These are phyloP conservation scores for Notolabrus celidotus DNA, from an alignment of 2,797 vertebrate genomes.

Conservation along the genomic window DNA sequence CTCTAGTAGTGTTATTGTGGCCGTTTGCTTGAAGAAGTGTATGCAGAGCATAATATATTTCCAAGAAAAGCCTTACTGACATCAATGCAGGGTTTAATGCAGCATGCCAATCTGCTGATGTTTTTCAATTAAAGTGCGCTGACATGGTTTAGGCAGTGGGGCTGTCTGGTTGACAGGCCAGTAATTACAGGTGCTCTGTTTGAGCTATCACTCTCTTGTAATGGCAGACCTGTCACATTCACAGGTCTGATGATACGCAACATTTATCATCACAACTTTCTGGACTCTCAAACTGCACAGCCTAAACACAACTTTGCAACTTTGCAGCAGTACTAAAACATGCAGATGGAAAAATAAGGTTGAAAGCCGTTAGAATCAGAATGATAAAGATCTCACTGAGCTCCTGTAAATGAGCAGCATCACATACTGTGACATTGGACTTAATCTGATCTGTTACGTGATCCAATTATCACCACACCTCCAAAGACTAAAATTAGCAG, in stretches of 20 bases:
- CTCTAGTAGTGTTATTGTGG: constrained; percentile 16
- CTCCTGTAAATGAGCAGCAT: constrained; percentile 1
- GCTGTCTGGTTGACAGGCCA: constrained; percentile 69
- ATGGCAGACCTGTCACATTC: constrained; percentile 75
- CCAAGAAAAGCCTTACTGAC: constrained; percentile 35
- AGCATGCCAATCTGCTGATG: constrained; percentile 63
- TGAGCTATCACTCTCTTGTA: constrained; percentile 74
- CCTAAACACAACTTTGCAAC: constrained; percentile 25
- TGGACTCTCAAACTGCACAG: constrained; percentile 37
- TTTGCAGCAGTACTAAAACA: constrained; percentile 4
- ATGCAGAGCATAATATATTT: constrained; percentile 47
- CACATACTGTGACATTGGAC: constrained; percentile 21
- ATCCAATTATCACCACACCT: constrained; percentile 41
- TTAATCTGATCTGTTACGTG: constrained; percentile 14
- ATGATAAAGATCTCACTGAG: background rate
- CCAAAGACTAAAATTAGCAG: constrained; percentile 23
- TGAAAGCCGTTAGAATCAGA: constrained; percentile 8
- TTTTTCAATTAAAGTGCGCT: constrained; percentile 74
- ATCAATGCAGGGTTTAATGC: constrained; percentile 60
- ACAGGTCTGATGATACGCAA: constrained; percentile 62
- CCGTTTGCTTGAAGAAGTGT: constrained; percentile 1
- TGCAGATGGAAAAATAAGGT: constrained; percentile 4
- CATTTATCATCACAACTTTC: constrained; percentile 65
- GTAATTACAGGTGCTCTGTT: constrained; percentile 79
- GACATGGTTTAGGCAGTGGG: constrained; percentile 37